A percentile compares a stretch with the other conserved stretches of the same genome.
These are phyloP conservation scores for Noctua janthe DNA, from an alignment of 2,888 invertebrate species.

Conservation along the genomic window DNA sequence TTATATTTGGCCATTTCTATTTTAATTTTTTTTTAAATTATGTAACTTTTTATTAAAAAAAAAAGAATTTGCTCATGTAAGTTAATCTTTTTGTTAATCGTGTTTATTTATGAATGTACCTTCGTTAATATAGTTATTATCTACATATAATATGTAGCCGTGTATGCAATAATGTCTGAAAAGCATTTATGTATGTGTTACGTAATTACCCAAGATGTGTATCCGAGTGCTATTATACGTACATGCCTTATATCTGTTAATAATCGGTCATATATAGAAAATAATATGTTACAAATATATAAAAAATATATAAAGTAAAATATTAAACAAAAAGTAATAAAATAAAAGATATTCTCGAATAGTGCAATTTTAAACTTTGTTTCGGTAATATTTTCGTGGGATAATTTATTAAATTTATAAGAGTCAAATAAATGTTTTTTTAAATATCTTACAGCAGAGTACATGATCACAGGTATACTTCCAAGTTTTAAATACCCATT, in stretches of 20 bases:
- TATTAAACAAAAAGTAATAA: slow-evolving; percentile 1
- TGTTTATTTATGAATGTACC: slow-evolving; percentile 49
- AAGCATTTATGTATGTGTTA: slow-evolving; percentile 57
- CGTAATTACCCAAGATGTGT: slow-evolving; percentile 48
- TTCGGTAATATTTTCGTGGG: slow-evolving; percentile 8
- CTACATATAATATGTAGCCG: slow-evolving; percentile 46
- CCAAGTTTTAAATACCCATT: slow-evolving; percentile 32
- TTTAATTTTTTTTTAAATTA: slow-evolving; percentile 8
- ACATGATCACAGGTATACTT: slow-evolving; percentile 36
- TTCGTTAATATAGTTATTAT: slow-evolving; percentile 44
- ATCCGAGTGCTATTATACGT: slow-evolving; percentile 61
- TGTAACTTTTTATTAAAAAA: slow-evolving; percentile 3
- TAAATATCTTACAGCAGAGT: neutral
- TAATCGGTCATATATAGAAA: slow-evolving; percentile 50
- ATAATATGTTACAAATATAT: slow-evolving; percentile 49
- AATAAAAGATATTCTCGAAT: slow-evolving; percentile 23
- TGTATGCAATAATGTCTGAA: slow-evolving; percentile 51
- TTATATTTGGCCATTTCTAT: neutral
- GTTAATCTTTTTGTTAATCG: slow-evolving; percentile 40
- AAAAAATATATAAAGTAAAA: slow-evolving; percentile 22
- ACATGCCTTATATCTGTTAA: slow-evolving; percentile 67
- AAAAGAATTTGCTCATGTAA: slow-evolving; percentile 54
- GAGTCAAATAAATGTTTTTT: neutral
- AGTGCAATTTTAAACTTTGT: slow-evolving; percentile 36
- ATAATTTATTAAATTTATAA: neutral